Conservation (phyloP, 30 jellyfish, hydroid and myxozoan species). For the Aurelia coerulea region DNA sequence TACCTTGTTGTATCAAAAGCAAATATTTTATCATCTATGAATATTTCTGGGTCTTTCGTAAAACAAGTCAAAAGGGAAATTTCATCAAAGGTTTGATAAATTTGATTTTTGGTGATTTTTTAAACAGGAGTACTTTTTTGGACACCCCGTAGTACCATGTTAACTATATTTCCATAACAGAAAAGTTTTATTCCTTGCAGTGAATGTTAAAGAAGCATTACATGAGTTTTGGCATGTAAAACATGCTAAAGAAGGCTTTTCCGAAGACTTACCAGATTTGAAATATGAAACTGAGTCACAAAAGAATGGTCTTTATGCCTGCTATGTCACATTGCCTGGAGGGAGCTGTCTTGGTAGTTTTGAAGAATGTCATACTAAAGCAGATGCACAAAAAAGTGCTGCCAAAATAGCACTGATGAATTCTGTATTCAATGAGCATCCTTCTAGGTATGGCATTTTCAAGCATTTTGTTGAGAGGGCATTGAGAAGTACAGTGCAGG, state of each 20-base stretch:
- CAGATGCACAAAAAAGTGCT: conserved; percentile 80
- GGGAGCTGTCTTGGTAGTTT: conserved; percentile 86
- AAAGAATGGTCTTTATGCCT: conserved; percentile 52
- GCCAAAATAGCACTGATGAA: conserved; percentile 81
- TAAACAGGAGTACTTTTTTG: too few relatives aligned
- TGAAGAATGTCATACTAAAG: conserved; percentile 62
- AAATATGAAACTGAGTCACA: conserved; percentile 50
- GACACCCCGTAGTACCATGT: too few relatives aligned
- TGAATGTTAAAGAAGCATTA: conserved; percentile 63
- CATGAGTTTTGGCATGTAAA: conserved; percentile 71
- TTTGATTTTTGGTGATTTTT: too few relatives aligned
- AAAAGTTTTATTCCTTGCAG: conserved; percentile 26
- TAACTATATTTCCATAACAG: too few relatives aligned
- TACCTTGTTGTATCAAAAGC: too few relatives aligned
- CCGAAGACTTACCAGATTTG: background rate
- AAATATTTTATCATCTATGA: too few relatives aligned
- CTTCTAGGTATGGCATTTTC: conserved; percentile 54
- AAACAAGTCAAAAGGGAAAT: too few relatives aligned
- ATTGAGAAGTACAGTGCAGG: too few relatives aligned
- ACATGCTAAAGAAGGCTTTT: background rate
- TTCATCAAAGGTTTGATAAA: too few relatives aligned
- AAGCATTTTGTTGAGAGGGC: too few relatives aligned
- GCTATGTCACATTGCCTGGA: conserved; percentile 77
- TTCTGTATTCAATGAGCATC: conserved; percentile 76
- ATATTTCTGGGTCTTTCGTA: too few relatives aligned